These are phyloP conservation scores for Diplodus sargus DNA, from an alignment of 2,797 vertebrate species.

Conservation along the genomic window DNA sequence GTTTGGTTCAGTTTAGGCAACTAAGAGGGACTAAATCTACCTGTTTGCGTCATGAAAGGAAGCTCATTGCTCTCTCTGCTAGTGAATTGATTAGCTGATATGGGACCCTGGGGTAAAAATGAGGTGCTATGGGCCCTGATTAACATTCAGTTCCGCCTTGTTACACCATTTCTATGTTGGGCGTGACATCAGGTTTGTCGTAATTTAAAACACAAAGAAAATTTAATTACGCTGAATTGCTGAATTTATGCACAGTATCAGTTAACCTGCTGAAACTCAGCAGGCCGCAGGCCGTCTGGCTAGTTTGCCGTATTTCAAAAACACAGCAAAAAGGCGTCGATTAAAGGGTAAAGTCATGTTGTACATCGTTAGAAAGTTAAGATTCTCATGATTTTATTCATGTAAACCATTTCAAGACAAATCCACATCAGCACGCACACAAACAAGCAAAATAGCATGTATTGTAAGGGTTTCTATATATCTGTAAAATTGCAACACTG, in stretches of 20 bases:
- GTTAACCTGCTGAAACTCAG: neutral
- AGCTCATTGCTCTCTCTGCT: neutral
- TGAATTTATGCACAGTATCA: neutral
- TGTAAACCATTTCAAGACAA: too few species aligned
- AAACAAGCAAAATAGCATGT: too few species aligned
- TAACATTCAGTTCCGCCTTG: neutral
- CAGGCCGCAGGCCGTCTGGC: too few species aligned
- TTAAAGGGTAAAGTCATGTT: too few species aligned
- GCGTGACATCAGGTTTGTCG: neutral
- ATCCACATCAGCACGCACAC: too few species aligned
- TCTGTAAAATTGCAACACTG: too few species aligned
- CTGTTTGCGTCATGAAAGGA: neutral
- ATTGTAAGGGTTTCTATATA: too few species aligned
- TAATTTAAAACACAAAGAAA: neutral
- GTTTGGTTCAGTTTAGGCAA: neutral
- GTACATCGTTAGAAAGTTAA: too few species aligned
- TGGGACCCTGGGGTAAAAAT: neutral
- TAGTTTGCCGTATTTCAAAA: too few species aligned
- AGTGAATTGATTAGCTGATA: neutral
- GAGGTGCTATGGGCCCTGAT: neutral
- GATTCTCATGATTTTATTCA: too few species aligned
- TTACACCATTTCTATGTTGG: neutral
- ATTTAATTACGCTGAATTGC: neutral
- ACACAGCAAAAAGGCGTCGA: too few species aligned
- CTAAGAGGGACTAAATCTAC: neutral